phyloP scores from a whole-genome alignment of 2,888 invertebrate species.

The Dermolepida albohirtum region DNA sequence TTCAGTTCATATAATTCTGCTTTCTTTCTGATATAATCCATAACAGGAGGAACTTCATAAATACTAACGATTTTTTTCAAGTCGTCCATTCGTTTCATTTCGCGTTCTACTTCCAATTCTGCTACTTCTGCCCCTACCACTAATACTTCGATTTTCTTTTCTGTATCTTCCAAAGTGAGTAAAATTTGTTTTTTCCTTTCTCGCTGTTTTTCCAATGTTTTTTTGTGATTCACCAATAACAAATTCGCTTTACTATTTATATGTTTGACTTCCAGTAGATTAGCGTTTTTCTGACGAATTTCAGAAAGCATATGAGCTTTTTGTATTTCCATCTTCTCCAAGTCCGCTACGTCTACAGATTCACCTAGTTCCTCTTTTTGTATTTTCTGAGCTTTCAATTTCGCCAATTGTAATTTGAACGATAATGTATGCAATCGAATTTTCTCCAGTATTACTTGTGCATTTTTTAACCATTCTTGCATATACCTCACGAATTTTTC shows the following conservation, averaged over 20 bases:
- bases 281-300: slow-evolving; percentile 69
- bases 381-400: slow-evolving; percentile 68
- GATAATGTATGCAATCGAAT: slow-evolving; percentile 67
- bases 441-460: slow-evolving; percentile 70
- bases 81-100: slow-evolving; percentile 62
- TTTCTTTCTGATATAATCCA: slow-evolving; percentile 71
- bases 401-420: slow-evolving; percentile 68
- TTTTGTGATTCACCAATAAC: slow-evolving; percentile 69
- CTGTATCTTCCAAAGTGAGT: slow-evolving; percentile 63
- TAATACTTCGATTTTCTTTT: slow-evolving; percentile 63
- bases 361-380: slow-evolving; percentile 71
- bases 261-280: slow-evolving; percentile 70
- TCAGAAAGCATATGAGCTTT: slow-evolving; percentile 67
- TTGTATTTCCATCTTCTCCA: slow-evolving; percentile 73
- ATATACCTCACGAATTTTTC: slow-evolving; percentile 70
- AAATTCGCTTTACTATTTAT: slow-evolving; percentile 71
- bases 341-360: slow-evolving; percentile 71
- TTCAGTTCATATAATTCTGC: slow-evolving; percentile 67
- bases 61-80: slow-evolving; percentile 65
- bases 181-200: slow-evolving; percentile 64
- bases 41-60: slow-evolving; percentile 66
- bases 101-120: slow-evolving; percentile 63
- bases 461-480: slow-evolving; percentile 72
- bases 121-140: slow-evolving; percentile 64
- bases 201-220: slow-evolving; percentile 68